Evolutionary conservation across 2,113 vertebrate genomes (phyloP).

Genomic region (Argyrosomus japonicus): DNA sequence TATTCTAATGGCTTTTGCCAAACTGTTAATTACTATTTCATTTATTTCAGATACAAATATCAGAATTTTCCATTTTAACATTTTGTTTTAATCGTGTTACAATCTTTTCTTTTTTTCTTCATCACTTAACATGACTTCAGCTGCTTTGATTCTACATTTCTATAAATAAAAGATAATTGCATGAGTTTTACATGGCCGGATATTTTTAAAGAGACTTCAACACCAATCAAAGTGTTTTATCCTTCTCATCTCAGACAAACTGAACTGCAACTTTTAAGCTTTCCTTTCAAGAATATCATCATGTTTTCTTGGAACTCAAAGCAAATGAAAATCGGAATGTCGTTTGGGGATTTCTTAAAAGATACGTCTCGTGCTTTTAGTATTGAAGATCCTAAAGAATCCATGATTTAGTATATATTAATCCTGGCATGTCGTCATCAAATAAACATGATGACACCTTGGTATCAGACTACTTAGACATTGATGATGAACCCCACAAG

Average conservation of each 20-base stretch:
- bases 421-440: slow-evolving; percentile 19
- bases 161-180: neutral
- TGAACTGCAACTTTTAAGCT: neutral
- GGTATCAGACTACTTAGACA: slow-evolving; percentile 23
- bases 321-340: slow-evolving; percentile 1
- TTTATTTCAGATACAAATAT: neutral
- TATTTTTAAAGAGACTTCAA: neutral
- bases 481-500: slow-evolving; percentile 18
- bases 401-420: slow-evolving; percentile 31
- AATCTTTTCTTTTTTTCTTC: neutral
- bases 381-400: slow-evolving; percentile 18
- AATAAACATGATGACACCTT: slow-evolving; percentile 51
- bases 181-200: neutral
- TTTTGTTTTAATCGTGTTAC: neutral
- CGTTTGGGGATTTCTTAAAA: slow-evolving; percentile 4
- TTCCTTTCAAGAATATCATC: slow-evolving; percentile 8
- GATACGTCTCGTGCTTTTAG: slow-evolving; percentile 6
- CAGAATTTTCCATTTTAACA: neutral
- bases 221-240: slow-evolving; percentile 4
- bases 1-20: neutral
- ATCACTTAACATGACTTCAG: neutral
- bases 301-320: slow-evolving; percentile 18
- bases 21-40: neutral
- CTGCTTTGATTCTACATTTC: neutral
- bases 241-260: neutral